Evolutionary conservation across 2,888 invertebrate species (phyloP).

Genomic region (Seladonia tumulorum): DNA sequence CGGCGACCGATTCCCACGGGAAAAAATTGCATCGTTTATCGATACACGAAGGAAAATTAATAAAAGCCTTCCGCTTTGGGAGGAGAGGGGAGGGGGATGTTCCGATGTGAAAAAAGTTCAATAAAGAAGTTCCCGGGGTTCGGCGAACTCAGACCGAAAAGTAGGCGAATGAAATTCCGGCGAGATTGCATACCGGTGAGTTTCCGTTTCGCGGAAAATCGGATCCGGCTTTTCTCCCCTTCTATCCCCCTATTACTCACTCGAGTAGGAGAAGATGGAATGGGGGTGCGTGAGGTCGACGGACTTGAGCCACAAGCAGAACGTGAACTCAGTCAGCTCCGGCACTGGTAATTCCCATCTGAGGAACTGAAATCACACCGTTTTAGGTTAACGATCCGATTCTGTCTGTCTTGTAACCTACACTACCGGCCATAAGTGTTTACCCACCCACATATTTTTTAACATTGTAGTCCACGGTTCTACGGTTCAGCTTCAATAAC

Average conservation of each 20-base stretch:
- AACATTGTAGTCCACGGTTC: too few species aligned
- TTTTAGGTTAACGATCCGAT: constrained; percentile 14
- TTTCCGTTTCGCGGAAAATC: constrained; percentile 10
- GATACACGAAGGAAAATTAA: neutral
- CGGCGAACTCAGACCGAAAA: neutral
- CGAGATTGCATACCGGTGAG: constrained; percentile 9
- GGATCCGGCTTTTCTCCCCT: neutral
- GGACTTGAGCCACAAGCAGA: constrained; percentile 86
- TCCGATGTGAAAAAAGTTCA: neutral
- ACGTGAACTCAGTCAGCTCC: constrained; percentile 85
- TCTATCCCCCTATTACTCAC: constrained; percentile 80
- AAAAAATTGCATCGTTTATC: neutral
- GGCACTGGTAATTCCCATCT: constrained; percentile 85
- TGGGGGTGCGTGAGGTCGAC: constrained; percentile 85
- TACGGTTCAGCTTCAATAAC: too few species aligned
- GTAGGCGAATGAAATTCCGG: constrained; percentile 20
- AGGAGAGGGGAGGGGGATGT: neutral
- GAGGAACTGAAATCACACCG: constrained; percentile 84
- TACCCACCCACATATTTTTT: too few species aligned
- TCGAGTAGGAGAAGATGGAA: constrained; percentile 86
- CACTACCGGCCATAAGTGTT: too few species aligned
- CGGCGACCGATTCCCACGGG: neutral
- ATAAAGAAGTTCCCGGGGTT: neutral
- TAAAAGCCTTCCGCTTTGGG: neutral
- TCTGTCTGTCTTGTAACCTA: neutral